Evolutionary conservation across 2,797 vertebrate genomes (phyloP), one percentile per base, ranked within the genome.

Genomic region (Phalloptychus januarius): DNA sequence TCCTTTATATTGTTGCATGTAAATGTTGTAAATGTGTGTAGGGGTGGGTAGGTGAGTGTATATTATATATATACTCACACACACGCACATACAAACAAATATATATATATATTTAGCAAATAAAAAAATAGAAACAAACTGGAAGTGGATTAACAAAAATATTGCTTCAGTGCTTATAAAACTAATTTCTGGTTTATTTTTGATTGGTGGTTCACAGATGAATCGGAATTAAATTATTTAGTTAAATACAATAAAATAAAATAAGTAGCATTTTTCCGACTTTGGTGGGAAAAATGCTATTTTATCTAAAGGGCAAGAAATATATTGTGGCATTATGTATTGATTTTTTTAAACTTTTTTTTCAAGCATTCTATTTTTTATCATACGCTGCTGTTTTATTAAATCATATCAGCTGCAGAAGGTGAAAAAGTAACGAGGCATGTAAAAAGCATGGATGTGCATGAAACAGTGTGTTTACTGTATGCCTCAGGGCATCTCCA

Each of bases 371-470:
- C 48, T 23, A 20, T 23, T 50, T 50, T 23, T 50, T 50, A 8
- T 23, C 7, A 50, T 50, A 8, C 20, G 16, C 25, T 70, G 38
- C 7, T 72, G 38, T 7, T 74, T 7, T 12, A n/a, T 76, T 70
- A 67, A 69, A 83, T 70, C 63, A 75, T 75, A 44, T 83, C 73
- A 74, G 76, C 79, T 81, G 79, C 56, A 72, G 48, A 82, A 79
- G 67, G 73, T 80, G 72, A 46, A 78, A 42, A 69, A 31, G 38
- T 80, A 78, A 50, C 5, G 75, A 79, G 69, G 79, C 56, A 5
- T 71, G 73, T 3, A 25, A 69, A 50, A 40, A 20, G 28, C 45
- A 23, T n/a, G 67, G 58, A 46, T 56, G 28, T 18, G 46, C 77
- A 67, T 50, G 76, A 44, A 80, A 58, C 36, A 74, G 1, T 48